Evolutionary conservation across 2,113 vertebrate species (phyloP), one percentile per base, ranked within the genome.

Genomic region (Leucopternis melanops): DNA sequence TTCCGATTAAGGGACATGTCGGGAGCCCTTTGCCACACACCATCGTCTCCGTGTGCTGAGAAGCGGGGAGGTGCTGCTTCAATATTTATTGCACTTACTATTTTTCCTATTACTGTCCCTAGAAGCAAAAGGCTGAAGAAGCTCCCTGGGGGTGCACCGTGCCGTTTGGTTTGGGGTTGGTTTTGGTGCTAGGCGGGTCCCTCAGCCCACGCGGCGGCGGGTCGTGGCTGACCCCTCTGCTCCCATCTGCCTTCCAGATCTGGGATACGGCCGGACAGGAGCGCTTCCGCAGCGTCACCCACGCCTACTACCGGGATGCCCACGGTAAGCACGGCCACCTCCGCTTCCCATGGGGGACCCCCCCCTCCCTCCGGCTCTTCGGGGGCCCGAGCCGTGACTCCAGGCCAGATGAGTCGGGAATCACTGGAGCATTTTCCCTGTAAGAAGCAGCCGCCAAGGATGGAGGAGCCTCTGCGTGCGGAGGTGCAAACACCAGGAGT

Each of bases 191-290:
- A 47, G 73, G 54, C 2, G 44, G 44, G 72, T 44, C 40, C n/a
- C 66, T 34, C 25, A 29, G 73, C 59, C 71, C 6, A 3, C 2
- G 1, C 0, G 5, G 75, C 10, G 1, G 58, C 17, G 9, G 78
- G 14, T 31, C 8, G 1, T 11, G 20, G 40, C 16, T 95, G 70
- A 88, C 26, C 66, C 36, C 34, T 38, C 21, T 75, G 10, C 36
- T 93, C 77, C 38, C 20, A 0, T 91, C 32, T 84, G 32, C 63
- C 84, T 77, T 90, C 44, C 93, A 99, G 99, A 98, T 98, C 86
- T 99, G 99, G 99, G 99, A 99, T 97, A 99, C 99, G 0, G 99
- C 99, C 6, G 99, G 99, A 79, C 99, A 99, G 97, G 99, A 99
- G 95, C 97, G 99, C 12, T 99, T 99, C 96, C 98, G 98, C 62